Evolutionary conservation across 2,888 invertebrate genomes (phyloP), one percentile per base, ranked within the genome.

Genomic region (Cloeon dipterum): DNA sequence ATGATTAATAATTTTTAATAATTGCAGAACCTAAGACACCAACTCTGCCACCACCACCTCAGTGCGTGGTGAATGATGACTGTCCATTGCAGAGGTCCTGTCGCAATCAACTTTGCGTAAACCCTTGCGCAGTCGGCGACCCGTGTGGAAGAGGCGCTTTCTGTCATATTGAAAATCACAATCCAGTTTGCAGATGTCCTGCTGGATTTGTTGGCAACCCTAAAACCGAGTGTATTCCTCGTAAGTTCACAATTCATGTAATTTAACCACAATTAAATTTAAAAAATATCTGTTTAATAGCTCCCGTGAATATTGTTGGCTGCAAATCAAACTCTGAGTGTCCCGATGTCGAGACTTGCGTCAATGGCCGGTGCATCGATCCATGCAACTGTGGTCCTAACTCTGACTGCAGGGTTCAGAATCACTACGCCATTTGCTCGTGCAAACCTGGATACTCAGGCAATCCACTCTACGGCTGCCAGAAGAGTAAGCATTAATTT

Each of bases 301-400:
- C 70, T 47, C 62, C 62, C 42, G 64, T 66, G 43, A 64, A 68
- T 20, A 62, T 68, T 11, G 65, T 74, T 11, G 82, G 78, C 34
- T 86, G 86, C 51, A 68, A 68, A 47, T 70, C 77, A 2, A 78
- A 75, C 52, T 68, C 73, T 5, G 83, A 86, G 43, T 89, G 88
- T 52, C 70, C 79, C 4, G 60, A 71, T 40, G 73, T 77, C 21
- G 78, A 83, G 57, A 74, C 85, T 2, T 89, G 88, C 51, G 66
- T 85, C 37, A 86, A 85, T 49, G 64, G 68, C 23, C 62, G 68
- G 16, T 88, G 86, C 51, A 69, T 75, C 8, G 75, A 71, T 50
- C 88, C 88, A 2, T 88, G 88, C 51, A 76, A 76, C 48, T 85
- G 85, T 48, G 88, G 86, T 34, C 62, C 69, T 2, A 73, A 82